phyloP scores from a whole-genome alignment of 2,113 vertebrate species.

The Vimba vimba region DNA sequence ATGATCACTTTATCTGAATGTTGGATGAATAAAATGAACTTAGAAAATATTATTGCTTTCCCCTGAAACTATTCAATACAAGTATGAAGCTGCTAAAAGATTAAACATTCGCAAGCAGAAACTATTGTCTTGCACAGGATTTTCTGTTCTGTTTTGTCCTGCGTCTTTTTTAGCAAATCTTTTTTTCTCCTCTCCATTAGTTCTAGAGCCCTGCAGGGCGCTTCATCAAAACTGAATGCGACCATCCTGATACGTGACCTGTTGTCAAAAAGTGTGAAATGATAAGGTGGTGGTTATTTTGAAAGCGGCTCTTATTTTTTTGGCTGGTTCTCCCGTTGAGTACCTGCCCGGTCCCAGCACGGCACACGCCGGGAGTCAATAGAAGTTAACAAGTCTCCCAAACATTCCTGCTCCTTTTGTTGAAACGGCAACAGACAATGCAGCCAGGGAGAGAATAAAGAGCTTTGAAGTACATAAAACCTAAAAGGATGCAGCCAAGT shows the following conservation, averaged over 20 bases:
- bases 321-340: conserved; percentile 97
- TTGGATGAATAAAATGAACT: not conserved
- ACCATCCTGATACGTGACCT: conserved; percentile 72
- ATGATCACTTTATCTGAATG: not conserved
- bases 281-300: conserved; percentile 80
- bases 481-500: conserved; percentile 97
- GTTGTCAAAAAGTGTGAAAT: conserved; percentile 74
- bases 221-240: conserved; percentile 41
- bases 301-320: conserved; percentile 85
- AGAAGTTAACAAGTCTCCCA: conserved; percentile 99
- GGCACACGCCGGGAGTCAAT: conserved; percentile 99
- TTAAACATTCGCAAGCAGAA: not conserved
- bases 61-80: not conserved
- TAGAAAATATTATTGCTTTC: not conserved
- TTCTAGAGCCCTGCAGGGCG: not conserved
- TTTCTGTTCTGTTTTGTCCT: not conserved
- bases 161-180: not conserved
- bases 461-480: conserved; percentile 97
- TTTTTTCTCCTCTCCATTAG: not conserved
- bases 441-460: conserved; percentile 87
- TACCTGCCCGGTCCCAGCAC: conserved; percentile 98
- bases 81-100: not conserved
- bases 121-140: not conserved
- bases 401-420: conserved; percentile 97
- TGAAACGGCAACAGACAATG: conserved; percentile 86